These are phyloP conservation scores for Rhinophrynus dorsalis DNA, from an alignment of 2,797 vertebrate species.

Conservation along the genomic window DNA sequence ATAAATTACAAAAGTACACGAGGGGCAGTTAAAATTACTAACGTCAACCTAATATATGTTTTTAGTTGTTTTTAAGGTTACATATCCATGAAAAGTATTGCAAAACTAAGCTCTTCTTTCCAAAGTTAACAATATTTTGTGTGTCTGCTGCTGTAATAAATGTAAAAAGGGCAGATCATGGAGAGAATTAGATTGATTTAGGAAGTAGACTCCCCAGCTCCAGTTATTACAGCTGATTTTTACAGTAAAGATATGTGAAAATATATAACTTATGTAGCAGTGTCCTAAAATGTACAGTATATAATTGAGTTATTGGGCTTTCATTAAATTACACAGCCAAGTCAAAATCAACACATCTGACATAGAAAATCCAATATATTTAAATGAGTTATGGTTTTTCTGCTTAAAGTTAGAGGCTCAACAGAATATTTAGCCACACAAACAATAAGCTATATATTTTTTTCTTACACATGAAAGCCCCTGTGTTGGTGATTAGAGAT, in stretches of 20 bases:
- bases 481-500: too few relatives aligned
- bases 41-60: constrained; percentile 63
- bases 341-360: too few relatives aligned
- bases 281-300: constrained; percentile 8
- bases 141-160: constrained; percentile 60
- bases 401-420: too few relatives aligned
- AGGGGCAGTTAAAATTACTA: constrained; percentile 53
- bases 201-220: constrained; percentile 56
- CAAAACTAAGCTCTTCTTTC: constrained; percentile 53
- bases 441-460: too few relatives aligned
- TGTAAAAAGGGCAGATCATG: constrained; percentile 55
- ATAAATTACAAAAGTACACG: constrained; percentile 54
- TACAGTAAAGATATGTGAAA: constrained; percentile 61
- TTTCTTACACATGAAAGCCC: too few relatives aligned
- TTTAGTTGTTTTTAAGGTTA: constrained; percentile 59
- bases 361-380: too few relatives aligned
- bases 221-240: constrained; percentile 53
- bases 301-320: background rate
- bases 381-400: too few relatives aligned
- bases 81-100: constrained; percentile 57
- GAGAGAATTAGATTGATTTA: constrained; percentile 55
- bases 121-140: constrained; percentile 60
- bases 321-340: too few relatives aligned
- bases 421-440: too few relatives aligned
- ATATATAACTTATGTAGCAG: constrained; percentile 60